These are phyloP conservation scores for Gortyna flavago DNA, from an alignment of 2,888 invertebrate genomes.

Conservation along the genomic window DNA sequence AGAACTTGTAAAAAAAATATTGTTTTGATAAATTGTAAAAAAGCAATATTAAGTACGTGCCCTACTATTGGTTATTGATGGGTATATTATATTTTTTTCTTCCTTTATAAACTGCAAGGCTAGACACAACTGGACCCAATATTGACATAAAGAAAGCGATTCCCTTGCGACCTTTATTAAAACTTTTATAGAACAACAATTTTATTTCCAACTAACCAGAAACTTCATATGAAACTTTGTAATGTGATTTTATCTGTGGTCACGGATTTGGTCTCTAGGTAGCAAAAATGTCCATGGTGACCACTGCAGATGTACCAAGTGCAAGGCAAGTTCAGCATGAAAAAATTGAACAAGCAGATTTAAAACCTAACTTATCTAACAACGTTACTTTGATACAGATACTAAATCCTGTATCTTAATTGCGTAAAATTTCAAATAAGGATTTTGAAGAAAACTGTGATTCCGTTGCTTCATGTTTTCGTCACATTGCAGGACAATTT, in stretches of 20 bases:
- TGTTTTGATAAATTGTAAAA: background rate
- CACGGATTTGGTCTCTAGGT: slow-evolving; percentile 34
- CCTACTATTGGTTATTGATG: background rate
- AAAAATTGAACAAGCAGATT: background rate
- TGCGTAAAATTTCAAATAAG: background rate
- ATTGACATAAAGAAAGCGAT: slow-evolving; percentile 10
- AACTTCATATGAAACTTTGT: slow-evolving; percentile 16
- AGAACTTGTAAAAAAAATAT: too few species aligned
- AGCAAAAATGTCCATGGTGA: background rate
- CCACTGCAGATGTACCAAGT: background rate
- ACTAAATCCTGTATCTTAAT: background rate
- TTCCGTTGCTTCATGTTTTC: too few species aligned
- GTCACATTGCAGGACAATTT: background rate
- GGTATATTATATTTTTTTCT: background rate
- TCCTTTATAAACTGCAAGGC: background rate
- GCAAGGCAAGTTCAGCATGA: background rate
- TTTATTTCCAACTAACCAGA: too few species aligned
- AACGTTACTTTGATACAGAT: background rate
- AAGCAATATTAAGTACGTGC: background rate
- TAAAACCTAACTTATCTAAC: background rate
- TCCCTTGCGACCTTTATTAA: slow-evolving; percentile 31
- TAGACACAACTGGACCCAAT: background rate
- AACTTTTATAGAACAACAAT: slow-evolving; percentile 30
- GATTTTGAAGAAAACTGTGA: background rate
- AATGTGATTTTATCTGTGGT: slow-evolving; percentile 37